phyloP scores from a whole-genome alignment of 2,888 invertebrate species.

The Meiosimyza platycephala region DNA sequence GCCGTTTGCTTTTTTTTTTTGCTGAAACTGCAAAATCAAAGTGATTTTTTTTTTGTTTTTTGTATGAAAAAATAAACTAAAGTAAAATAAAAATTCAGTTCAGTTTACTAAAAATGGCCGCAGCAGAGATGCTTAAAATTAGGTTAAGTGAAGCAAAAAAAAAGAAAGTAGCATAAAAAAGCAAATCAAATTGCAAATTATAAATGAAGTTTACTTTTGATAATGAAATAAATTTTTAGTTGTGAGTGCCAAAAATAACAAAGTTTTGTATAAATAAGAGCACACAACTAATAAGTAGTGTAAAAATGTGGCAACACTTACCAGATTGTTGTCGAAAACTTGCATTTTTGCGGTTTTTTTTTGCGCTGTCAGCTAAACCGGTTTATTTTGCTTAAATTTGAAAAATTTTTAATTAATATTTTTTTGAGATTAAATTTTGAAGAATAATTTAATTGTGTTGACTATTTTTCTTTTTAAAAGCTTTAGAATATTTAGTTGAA shows the following conservation, averaged over 20 bases:
- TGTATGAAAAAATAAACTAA: background rate
- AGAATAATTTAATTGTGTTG: too few relatives aligned
- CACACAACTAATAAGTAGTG: too few relatives aligned
- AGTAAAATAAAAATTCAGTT: background rate
- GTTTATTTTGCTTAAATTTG: background rate
- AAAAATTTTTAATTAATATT: constrained; percentile 21
- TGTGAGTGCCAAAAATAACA: too few relatives aligned
- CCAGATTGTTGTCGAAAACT: constrained; percentile 62
- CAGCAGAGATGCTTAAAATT: background rate
- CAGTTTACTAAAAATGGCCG: background rate
- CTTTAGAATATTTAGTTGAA: too few relatives aligned
- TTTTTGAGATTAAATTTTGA: background rate
- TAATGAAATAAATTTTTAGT: constrained; percentile 15
- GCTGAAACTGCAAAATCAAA: background rate
- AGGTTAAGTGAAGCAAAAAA: constrained; percentile 8
- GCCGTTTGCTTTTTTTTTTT: too few relatives aligned
- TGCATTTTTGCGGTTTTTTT: constrained; percentile 51
- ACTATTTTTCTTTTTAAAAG: too few relatives aligned
- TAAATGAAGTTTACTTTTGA: constrained; percentile 2
- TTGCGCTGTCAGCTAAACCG: background rate
- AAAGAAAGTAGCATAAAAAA: background rate
- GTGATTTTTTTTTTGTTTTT: too few relatives aligned
- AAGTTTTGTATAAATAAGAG: too few relatives aligned
- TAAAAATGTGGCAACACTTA: constrained; percentile 48
- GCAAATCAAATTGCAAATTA: too few relatives aligned